Conservation (phyloP, 2,797 vertebrate species). For the Kryptolebias ocellatus region DNA sequence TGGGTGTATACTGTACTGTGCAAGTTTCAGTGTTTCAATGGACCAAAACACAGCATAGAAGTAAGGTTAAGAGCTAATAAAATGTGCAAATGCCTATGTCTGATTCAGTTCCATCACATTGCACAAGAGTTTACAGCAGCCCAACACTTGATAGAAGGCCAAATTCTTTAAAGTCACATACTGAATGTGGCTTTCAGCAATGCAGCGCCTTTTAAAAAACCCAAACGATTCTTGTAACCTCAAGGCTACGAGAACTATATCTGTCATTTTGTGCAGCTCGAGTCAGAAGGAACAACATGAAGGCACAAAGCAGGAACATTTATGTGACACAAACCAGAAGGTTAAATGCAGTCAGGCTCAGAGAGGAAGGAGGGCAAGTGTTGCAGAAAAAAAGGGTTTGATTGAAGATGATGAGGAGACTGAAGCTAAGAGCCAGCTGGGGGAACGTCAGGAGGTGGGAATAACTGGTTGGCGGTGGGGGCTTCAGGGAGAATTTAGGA, state of each 20-base stretch:
- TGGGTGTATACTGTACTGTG: too few species aligned
- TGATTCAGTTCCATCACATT: not conserved
- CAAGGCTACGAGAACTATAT: slow-evolving; percentile 21
- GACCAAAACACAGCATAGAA: not conserved
- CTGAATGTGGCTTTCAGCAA: slow-evolving; percentile 11
- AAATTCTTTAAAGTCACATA: slow-evolving; percentile 14
- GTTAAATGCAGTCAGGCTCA: slow-evolving; percentile 47
- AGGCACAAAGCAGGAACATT: slow-evolving; percentile 19
- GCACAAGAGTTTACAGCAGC: not conserved
- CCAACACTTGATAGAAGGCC: slow-evolving; percentile 3
- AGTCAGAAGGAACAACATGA: slow-evolving; percentile 32
- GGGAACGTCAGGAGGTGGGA: slow-evolving; percentile 27
- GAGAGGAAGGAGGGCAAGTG: slow-evolving; percentile 47
- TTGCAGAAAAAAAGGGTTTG: slow-evolving; percentile 55
- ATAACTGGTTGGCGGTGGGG: slow-evolving; percentile 14
- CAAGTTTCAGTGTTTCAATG: too few species aligned
- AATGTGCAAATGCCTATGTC: not conserved
- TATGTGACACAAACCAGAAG: slow-evolving; percentile 44
- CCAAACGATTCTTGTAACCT: slow-evolving; percentile 9
- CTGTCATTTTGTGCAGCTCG: slow-evolving; percentile 11
- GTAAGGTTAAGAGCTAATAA: not conserved
- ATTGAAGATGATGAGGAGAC: slow-evolving; percentile 66
- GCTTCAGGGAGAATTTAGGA: slow-evolving; percentile 50
- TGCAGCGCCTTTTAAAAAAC: not conserved
- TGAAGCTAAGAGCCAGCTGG: slow-evolving; percentile 71